Conservation (phyloP, 1,140 invertebrate species). For the Goniozus legneri region DNA sequence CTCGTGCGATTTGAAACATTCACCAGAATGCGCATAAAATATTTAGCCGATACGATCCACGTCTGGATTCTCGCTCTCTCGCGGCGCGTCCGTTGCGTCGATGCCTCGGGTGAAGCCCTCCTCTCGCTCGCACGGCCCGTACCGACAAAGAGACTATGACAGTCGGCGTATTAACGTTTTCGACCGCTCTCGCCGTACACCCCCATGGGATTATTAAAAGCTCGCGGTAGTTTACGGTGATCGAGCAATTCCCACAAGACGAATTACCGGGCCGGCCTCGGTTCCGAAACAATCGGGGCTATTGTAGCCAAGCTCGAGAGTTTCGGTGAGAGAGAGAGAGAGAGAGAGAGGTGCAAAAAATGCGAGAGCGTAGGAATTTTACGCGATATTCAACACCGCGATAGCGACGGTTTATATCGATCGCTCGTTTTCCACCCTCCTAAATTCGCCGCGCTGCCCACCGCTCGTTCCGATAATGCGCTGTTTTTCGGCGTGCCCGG, state of each 20-base stretch:
- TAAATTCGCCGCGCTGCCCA: conserved; percentile 6
- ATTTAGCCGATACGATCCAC: conserved; percentile 16
- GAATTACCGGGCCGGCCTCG: background rate
- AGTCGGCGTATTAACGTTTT: background rate
- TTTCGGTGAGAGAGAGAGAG: too few species aligned
- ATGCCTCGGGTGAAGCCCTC: too few species aligned
- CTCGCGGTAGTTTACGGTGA: conserved; percentile 26
- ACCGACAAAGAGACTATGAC: too few species aligned
- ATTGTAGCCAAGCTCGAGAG: too few species aligned
- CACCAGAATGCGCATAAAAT: conserved; percentile 18
- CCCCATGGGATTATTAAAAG: conserved; percentile 33
- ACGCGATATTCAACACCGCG: too few species aligned
- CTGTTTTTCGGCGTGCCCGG: too few species aligned
- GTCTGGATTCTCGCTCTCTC: conserved; percentile 1
- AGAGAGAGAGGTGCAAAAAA: too few species aligned
- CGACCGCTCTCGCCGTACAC: conserved; percentile 3
- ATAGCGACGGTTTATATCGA: too few species aligned
- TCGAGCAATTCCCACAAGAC: conserved; percentile 27
- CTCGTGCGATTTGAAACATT: conserved; percentile 24
- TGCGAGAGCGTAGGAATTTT: too few species aligned
- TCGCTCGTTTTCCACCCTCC: too few species aligned
- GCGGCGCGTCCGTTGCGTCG: background rate
- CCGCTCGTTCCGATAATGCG: conserved; percentile 20
- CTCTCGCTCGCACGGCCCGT: too few species aligned
- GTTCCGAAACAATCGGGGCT: too few species aligned